Conservation (phyloP, 2,113 vertebrate genomes). For the Ranitomeya imitator region DNA sequence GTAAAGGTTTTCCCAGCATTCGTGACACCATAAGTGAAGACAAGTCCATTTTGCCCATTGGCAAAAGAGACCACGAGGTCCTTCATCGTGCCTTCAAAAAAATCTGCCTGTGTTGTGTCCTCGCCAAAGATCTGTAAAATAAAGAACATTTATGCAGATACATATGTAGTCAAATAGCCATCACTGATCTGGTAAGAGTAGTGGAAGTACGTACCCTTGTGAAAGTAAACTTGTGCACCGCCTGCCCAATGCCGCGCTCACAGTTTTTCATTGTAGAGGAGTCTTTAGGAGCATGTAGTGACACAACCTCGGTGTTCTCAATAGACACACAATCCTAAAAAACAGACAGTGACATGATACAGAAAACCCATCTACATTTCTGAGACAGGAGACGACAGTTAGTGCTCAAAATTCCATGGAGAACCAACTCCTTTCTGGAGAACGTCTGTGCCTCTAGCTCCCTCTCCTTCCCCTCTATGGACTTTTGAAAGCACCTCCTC, state of each 20-base stretch:
- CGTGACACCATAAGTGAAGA: conserved; percentile 89
- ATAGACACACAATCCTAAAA: conserved; percentile 80
- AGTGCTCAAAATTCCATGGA: too few species aligned
- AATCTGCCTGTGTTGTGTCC: conserved; percentile 75
- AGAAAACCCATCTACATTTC: not conserved
- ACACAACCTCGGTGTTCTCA: conserved; percentile 75
- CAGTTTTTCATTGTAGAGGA: conserved; percentile 82
- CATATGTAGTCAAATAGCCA: not conserved
- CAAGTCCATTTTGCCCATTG: conserved; percentile 78
- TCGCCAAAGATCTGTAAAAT: conserved; percentile 82
- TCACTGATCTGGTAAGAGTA: not conserved
- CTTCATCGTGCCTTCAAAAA: conserved; percentile 80
- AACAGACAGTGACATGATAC: not conserved
- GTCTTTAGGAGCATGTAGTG: conserved; percentile 81
- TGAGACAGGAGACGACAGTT: too few species aligned
- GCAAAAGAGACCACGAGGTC: conserved; percentile 75
- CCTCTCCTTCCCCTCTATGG: too few species aligned
- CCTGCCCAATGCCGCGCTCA: conserved; percentile 79
- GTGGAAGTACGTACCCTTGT: conserved; percentile 78
- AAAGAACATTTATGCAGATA: not conserved
- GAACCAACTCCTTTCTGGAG: too few species aligned
- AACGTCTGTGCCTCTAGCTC: too few species aligned
- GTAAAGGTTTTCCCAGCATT: conserved; percentile 91
- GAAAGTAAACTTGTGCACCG: conserved; percentile 83
- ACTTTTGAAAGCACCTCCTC: too few species aligned